phyloP scores from a whole-genome alignment of 2,113 vertebrate species.

The Aptenodytes patagonicus region DNA sequence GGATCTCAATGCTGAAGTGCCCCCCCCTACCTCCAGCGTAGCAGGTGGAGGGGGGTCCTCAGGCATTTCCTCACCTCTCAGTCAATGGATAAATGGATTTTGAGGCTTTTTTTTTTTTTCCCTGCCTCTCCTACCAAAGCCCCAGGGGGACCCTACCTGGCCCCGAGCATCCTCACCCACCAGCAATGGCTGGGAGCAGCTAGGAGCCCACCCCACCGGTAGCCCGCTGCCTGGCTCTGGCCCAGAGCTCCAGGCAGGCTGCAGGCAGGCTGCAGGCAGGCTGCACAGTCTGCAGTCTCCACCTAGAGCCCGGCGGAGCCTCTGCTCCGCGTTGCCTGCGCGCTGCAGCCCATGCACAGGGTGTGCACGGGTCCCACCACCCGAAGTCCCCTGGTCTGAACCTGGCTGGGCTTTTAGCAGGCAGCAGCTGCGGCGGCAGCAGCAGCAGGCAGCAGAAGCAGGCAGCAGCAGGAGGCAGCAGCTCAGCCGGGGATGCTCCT shows the following conservation, averaged over 20 bases:
- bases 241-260: background rate
- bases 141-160: background rate
- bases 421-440: background rate
- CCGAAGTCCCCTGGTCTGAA: background rate
- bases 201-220: background rate
- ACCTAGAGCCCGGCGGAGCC: constrained; percentile 34
- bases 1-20: background rate
- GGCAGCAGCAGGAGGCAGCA: background rate
- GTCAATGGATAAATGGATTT: background rate
- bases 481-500: background rate
- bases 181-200: background rate
- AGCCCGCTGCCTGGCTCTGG: background rate
- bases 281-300: constrained; percentile 47
- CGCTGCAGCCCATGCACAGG: background rate
- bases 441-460: background rate
- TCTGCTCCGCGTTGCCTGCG: background rate
- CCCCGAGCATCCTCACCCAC: background rate
- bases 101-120: background rate
- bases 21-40: fast-evolving
- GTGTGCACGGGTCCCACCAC: background rate
- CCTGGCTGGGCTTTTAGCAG: background rate
- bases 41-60: fast-evolving
- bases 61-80: background rate
- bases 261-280: background rate
- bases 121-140: background rate